Conservation (phyloP, 2,797 vertebrate species). For the Spondyliosoma cantharus region DNA sequence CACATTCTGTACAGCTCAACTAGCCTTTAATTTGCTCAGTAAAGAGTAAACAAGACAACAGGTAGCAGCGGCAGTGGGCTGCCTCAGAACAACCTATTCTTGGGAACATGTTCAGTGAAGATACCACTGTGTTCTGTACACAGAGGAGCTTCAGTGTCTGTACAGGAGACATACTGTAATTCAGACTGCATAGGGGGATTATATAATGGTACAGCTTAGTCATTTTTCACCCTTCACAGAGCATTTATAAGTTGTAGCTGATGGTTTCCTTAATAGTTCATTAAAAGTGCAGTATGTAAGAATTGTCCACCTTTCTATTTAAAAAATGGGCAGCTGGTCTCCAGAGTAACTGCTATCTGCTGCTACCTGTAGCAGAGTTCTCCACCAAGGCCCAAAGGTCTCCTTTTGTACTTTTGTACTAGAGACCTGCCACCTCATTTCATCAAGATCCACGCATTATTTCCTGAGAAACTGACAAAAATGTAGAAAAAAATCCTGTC, state of each 20-base stretch:
- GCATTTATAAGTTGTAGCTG: background rate
- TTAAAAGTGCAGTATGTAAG: background rate
- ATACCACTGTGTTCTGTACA: background rate
- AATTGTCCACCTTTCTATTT: too few species aligned
- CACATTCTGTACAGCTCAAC: background rate
- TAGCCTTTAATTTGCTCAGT: slow-evolving; percentile 4
- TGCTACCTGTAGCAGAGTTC: too few species aligned
- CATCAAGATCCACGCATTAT: too few species aligned
- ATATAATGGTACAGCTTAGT: background rate
- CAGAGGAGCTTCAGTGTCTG: background rate
- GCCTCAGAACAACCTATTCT: slow-evolving; percentile 26
- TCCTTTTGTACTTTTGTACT: too few species aligned
- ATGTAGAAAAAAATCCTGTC: too few species aligned
- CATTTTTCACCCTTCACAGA: background rate
- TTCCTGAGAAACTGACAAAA: too few species aligned
- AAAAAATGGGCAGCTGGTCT: too few species aligned
- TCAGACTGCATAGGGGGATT: background rate
- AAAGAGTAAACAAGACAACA: slow-evolving; percentile 7
- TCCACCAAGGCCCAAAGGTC: too few species aligned
- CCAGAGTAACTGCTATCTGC: too few species aligned
- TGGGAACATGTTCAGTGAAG: background rate
- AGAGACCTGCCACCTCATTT: too few species aligned
- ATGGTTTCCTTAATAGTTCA: background rate
- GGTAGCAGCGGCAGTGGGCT: slow-evolving; percentile 10
- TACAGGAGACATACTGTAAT: background rate